These are phyloP conservation scores for Butastur rufipennis DNA, from an alignment of 2,113 vertebrate genomes.

Conservation along the genomic window DNA sequence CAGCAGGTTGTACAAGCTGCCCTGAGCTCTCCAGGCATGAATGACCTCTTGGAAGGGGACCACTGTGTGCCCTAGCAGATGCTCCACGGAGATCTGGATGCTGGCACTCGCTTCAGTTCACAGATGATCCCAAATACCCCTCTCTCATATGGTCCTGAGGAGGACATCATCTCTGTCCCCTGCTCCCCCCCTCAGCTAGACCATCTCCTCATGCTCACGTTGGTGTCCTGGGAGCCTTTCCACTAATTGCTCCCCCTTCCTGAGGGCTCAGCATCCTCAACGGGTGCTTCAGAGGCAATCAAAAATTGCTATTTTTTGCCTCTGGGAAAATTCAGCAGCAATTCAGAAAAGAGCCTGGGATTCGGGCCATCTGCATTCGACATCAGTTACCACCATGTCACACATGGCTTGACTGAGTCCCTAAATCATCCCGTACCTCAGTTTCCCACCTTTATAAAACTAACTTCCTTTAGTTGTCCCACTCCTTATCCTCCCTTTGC, in stretches of 20 bases:
- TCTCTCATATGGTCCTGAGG: not conserved
- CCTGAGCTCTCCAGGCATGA: not conserved
- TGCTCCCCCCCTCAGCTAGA: not conserved
- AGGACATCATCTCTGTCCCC: not conserved
- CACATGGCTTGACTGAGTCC: not conserved
- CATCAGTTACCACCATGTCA: not conserved
- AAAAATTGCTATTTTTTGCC: conserved; percentile 24
- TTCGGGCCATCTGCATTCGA: not conserved
- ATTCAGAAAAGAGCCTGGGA: conserved; percentile 27
- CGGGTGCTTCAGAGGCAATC: conserved; percentile 27
- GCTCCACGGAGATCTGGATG: not conserved
- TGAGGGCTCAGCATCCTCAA: conserved; percentile 15
- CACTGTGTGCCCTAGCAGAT: not conserved
- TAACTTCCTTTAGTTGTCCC: not conserved
- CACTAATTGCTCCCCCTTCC: not conserved
- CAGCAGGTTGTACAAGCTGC: not conserved
- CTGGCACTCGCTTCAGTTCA: not conserved
- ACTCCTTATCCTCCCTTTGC: not conserved
- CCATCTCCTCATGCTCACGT: not conserved
- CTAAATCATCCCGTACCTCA: not conserved
- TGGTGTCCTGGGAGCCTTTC: not conserved
- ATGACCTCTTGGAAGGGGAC: not conserved
- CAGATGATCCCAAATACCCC: not conserved
- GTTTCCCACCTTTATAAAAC: not conserved
- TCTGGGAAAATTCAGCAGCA: conserved; percentile 14